Conservation (phyloP, 2,888 invertebrate species). For the Pammene aurita region DNA sequence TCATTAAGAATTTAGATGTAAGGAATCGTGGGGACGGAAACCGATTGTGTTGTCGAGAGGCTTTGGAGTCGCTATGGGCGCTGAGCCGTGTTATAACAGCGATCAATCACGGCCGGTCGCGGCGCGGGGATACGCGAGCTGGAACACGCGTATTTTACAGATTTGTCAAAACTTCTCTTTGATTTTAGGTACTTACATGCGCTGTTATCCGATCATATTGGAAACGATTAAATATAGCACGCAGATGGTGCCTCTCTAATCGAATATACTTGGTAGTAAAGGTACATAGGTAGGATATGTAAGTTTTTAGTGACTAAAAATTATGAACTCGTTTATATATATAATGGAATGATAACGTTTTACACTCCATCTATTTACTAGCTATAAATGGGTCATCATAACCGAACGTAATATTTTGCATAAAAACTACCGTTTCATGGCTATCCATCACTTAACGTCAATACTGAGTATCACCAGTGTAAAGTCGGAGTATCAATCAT, state of each 20-base stretch:
- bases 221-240: neutral
- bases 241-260: too few species aligned
- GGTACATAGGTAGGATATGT: too few species aligned
- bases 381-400: neutral
- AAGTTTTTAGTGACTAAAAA: too few species aligned
- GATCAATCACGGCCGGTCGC: constrained; percentile 56
- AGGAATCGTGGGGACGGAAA: constrained; percentile 74
- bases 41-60: constrained; percentile 52
- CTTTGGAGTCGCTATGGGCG: constrained; percentile 45
- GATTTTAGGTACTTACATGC: constrained; percentile 46
- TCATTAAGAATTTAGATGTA: constrained; percentile 80
- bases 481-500: constrained; percentile 72
- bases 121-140: constrained; percentile 44
- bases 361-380: neutral
- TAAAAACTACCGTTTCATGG: constrained; percentile 48
- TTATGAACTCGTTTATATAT: neutral
- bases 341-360: neutral
- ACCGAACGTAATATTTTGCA: neutral
- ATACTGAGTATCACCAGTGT: constrained; percentile 60
- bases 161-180: constrained; percentile 57
- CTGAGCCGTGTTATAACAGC: constrained; percentile 53
- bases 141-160: constrained; percentile 55
- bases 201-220: constrained; percentile 31
- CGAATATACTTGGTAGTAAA: too few species aligned
- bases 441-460: constrained; percentile 76